Evolutionary conservation across 2,113 vertebrate species (phyloP), one percentile per base, ranked within the genome.

Genomic region (Pitta sordida): DNA sequence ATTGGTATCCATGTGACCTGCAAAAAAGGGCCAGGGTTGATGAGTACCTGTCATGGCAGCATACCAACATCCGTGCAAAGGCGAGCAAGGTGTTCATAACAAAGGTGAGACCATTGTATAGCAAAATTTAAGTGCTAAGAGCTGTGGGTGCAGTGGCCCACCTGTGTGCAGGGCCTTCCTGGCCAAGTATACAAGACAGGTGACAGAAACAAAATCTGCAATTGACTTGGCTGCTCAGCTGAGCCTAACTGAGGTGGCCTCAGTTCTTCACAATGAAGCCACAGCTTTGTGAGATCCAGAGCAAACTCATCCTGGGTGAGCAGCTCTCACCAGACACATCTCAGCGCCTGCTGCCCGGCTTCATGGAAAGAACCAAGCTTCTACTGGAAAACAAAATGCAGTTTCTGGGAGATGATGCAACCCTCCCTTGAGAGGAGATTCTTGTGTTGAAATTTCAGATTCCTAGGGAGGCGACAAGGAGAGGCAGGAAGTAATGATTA

Each of bases 21-120:
- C 97, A 98, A 73, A 97, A 95, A n/a, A 83, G 97, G 2, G 97
- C 98, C 4, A 86, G 87, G 1, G 96, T 98, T 19, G 97, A 98
- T 3, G 98, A 98, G 93, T 98, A 98, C 86, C 95, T 98, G 87
- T 96, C 97, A 0, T 98, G 98, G 98, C 98, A 98, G 95, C 98
- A 98, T 9, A 7, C 78, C 6, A 93, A 91, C 86, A 94, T 98
- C 16, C 86, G 98, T 43, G 63, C 27, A 0, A 95, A 98, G 63
- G 98, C 97, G 2, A 96, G 96, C 39, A 98, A 98, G 89, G 43
- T 98, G 36, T 96, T 98, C 51, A 29, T 97, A 77, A 26, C 13
- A 15, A 98, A 97, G 97, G 98, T 98, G 93, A 97, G 94, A 9
- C 9, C 24, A 0, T 32, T 21, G 21, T 4, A 8, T 9, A 30